Base-by-base conservation (phyloP, 2,888 invertebrate species). In the Dasypolia templi region DNA sequence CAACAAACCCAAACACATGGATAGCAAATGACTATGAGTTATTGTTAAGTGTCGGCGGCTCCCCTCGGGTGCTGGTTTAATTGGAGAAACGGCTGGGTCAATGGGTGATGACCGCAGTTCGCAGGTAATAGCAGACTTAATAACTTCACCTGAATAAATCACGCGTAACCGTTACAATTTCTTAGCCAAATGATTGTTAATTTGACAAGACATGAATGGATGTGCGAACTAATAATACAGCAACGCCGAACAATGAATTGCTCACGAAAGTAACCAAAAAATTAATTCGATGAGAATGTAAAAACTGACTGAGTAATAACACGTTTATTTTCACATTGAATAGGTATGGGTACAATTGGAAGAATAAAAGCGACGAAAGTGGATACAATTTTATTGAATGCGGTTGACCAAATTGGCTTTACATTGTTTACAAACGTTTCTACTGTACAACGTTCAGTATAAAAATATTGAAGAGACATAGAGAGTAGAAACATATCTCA, bases 81-180 rank as follows among this genome's bases (percentile, higher is more conserved):
- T 93, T 93, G 91, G 90, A 91, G 92, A 92, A 91, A 89, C 90
- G 86, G 85, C 87, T 88, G 85, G 94, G 94, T 94, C 93, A 94
- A 89, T 91, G 92, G 92, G 93, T 93, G 93, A 92, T 88, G 92
- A 92, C 91, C 92, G 90, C 85, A 87, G 87, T 86, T 88, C 86
- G 86, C 84, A 79, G 81, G 87, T 89, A 89, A 90, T 89, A 89
- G 82, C 87, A 84, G 84, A 86, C 89, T 89, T 91, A 93, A 92
- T 92, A 93, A 88, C 91, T 89, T 90, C 91, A 90, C 92, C 92
- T 91, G 90, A 92, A 93, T 93, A 94, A 93, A 92, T 93, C 91
- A 92, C 89, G 75, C 81, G 79, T 91, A 92, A 93, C 94, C 90
- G 92, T 92, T 86, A 89, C 89, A 87, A 88, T 88, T 90, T 89